These are phyloP conservation scores for Parthenolecanium corni DNA, from an alignment of 2,888 invertebrate genomes.

Conservation along the genomic window DNA sequence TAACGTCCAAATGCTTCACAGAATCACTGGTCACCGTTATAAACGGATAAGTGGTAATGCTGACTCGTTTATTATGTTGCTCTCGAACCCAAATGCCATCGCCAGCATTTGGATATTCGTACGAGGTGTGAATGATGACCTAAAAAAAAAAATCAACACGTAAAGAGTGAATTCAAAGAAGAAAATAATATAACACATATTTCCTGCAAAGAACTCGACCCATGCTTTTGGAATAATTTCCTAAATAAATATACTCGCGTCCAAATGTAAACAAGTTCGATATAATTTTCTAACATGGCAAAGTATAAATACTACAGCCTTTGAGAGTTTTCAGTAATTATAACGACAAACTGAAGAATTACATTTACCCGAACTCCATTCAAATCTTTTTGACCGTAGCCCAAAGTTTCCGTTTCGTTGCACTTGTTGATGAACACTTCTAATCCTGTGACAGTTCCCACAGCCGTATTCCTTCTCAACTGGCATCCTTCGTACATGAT, in stretches of 20 bases:
- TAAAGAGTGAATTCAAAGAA: too few species aligned
- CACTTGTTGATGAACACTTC: constrained; percentile 32
- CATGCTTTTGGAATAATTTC: too few species aligned
- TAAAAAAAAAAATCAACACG: constrained; percentile 7
- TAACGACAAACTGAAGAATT: neutral
- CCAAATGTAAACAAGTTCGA: too few species aligned
- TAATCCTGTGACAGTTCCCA: constrained; percentile 33
- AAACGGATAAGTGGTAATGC: constrained; percentile 31
- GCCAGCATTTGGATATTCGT: constrained; percentile 33
- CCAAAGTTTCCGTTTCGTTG: constrained; percentile 30
- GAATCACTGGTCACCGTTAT: constrained; percentile 32
- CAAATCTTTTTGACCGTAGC: constrained; percentile 32
- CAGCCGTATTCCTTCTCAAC: constrained; percentile 32
- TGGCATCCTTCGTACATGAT: constrained; percentile 32
- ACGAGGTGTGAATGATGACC: constrained; percentile 33
- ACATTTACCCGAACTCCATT: constrained; percentile 32
- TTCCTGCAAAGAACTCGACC: too few species aligned
- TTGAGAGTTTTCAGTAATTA: neutral
- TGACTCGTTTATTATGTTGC: constrained; percentile 27
- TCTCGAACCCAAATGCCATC: constrained; percentile 32
- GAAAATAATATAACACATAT: too few species aligned
- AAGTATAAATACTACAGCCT: neutral
- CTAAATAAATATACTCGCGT: too few species aligned
- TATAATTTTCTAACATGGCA: too few species aligned
- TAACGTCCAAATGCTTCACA: constrained; percentile 30